A percentile compares a stretch with the other conserved stretches of the same genome.
These are phyloP conservation scores for Hydropotes inermis DNA, from an alignment of 2,113 vertebrate genomes.

Conservation along the genomic window DNA sequence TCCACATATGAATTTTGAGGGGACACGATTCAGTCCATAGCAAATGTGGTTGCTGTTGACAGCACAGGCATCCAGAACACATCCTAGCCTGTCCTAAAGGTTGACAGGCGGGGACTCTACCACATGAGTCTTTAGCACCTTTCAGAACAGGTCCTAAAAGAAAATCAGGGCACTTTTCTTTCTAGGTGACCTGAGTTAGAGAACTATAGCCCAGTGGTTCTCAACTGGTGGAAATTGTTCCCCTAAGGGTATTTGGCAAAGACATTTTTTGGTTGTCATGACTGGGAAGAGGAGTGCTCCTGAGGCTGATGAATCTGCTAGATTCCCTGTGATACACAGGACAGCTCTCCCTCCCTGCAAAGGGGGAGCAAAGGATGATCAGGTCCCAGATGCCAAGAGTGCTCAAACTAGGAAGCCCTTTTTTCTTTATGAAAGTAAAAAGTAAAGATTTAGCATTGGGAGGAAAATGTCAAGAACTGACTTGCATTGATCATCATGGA, in stretches of 20 bases:
- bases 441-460: neutral
- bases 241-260: neutral
- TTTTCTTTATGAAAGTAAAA: neutral
- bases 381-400: fast-evolving
- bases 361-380: neutral
- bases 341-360: neutral
- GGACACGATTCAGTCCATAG: neutral
- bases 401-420: neutral
- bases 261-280: neutral
- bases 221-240: neutral
- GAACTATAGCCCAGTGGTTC: neutral
- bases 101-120: neutral
- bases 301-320: neutral
- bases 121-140: neutral
- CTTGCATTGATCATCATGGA: neutral
- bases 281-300: neutral
- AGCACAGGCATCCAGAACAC: neutral
- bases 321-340: fast-evolving
- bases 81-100: neutral
- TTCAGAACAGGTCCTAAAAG: neutral
- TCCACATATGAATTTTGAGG: neutral
- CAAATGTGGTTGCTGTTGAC: neutral
- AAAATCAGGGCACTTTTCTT: neutral
- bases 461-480: neutral
- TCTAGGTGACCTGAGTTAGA: neutral